Conservation (phyloP, 2,888 invertebrate genomes). For the Drosophila robusta region DNA sequence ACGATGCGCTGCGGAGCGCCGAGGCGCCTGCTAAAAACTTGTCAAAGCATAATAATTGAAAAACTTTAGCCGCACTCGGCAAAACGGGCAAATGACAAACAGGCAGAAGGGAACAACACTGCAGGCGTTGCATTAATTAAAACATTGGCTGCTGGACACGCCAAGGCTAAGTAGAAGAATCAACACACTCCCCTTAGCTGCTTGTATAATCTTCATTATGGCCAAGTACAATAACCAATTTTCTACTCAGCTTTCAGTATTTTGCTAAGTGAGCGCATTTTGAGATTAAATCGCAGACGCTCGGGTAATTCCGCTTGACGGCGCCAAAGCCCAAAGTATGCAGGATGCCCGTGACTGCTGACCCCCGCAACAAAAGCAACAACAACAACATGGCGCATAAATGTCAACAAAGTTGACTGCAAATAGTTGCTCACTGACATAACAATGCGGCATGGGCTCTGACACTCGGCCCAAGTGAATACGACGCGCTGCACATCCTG, state of each 20-base stretch:
- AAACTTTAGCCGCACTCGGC: conserved; percentile 56
- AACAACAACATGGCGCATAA: conserved; percentile 58
- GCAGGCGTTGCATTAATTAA: conserved; percentile 56
- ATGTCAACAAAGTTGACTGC: conserved; percentile 74
- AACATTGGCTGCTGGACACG: conserved; percentile 21
- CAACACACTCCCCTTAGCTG: not conserved
- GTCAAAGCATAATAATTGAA: conserved; percentile 72
- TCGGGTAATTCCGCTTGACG: conserved; percentile 41
- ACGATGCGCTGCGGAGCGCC: conserved; percentile 12
- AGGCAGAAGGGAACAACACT: conserved; percentile 26
- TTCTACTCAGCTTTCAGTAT: conserved; percentile 59
- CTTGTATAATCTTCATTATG: conserved; percentile 49
- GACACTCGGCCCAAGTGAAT: conserved; percentile 50
- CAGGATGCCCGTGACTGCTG: conserved; percentile 37
- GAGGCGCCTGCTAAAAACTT: conserved; percentile 30
- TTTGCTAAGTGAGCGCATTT: conserved; percentile 49
- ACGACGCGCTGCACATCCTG: conserved; percentile 50
- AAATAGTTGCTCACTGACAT: conserved; percentile 64
- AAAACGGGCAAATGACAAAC: conserved; percentile 21
- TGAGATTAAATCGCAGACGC: conserved; percentile 48
- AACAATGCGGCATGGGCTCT: conserved; percentile 55
- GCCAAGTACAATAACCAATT: conserved; percentile 65
- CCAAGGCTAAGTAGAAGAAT: conserved; percentile 6
- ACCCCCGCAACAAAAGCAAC: conserved; percentile 4
- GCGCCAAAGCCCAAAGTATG: conserved; percentile 23